phyloP scores from a whole-genome alignment of 2,888 invertebrate genomes.

The Ectemnius continuus region DNA sequence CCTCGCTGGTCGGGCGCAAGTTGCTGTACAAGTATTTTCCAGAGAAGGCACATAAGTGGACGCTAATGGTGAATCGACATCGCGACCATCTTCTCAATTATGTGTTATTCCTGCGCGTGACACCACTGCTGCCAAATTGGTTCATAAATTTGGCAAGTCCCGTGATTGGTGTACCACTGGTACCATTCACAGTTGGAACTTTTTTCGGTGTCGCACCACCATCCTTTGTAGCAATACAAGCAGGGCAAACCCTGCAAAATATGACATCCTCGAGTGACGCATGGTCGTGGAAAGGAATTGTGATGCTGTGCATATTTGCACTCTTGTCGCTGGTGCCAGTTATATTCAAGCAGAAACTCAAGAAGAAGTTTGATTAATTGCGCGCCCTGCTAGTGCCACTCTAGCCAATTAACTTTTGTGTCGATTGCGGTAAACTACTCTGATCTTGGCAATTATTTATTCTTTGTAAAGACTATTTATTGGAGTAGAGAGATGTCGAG shows the following conservation, averaged over 20 bases:
- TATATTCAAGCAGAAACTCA: constrained; percentile 88
- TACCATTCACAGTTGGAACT: constrained; percentile 96
- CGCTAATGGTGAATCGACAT: constrained; percentile 90
- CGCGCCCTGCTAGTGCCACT: too few relatives aligned
- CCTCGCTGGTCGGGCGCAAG: constrained; percentile 92
- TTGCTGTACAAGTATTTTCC: constrained; percentile 94
- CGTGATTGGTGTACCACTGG: constrained; percentile 95
- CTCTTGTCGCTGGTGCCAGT: constrained; percentile 92
- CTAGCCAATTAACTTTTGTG: too few relatives aligned
- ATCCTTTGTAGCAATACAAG: constrained; percentile 97
- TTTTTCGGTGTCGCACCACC: constrained; percentile 98
- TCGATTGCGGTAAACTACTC: too few relatives aligned
- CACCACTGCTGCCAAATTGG: constrained; percentile 99
- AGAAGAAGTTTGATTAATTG: constrained; percentile 86
- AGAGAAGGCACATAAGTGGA: constrained; percentile 91
- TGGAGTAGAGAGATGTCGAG: too few relatives aligned
- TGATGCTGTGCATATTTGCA: constrained; percentile 88
- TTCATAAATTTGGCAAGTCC: constrained; percentile 98
- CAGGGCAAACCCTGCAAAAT: constrained; percentile 96
- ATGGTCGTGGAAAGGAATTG: constrained; percentile 92
- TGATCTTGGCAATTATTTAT: too few relatives aligned
- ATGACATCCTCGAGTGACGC: constrained; percentile 93
- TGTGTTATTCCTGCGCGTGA: constrained; percentile 97
- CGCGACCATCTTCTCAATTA: constrained; percentile 95
- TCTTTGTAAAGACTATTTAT: too few relatives aligned